A percentile compares a stretch with the other conserved stretches of the same genome.
phyloP scores from a whole-genome alignment of 2,797 vertebrate genomes.

The Hydrocynus forskahlii region DNA sequence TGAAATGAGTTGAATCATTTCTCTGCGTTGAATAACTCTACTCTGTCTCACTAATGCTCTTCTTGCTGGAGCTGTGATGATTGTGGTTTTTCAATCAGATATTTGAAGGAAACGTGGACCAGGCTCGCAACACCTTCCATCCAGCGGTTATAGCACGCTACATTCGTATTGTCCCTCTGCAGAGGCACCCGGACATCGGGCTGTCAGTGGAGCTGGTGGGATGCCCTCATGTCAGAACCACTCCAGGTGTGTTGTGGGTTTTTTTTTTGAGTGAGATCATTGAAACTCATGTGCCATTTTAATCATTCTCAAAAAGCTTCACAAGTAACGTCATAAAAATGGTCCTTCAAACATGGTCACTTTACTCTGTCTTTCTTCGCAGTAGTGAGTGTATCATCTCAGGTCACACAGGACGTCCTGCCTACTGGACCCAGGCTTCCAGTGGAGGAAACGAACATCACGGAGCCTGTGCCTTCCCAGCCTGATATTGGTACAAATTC shows the following conservation, averaged over 20 bases:
- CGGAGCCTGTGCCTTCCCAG: slow-evolving; percentile 54
- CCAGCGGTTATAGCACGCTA: slow-evolving; percentile 80
- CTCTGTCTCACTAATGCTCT: too few species aligned
- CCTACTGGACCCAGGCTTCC: slow-evolving; percentile 31
- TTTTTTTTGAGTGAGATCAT: not conserved
- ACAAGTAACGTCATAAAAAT: not conserved
- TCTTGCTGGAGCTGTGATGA: not conserved
- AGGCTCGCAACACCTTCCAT: slow-evolving; percentile 80
- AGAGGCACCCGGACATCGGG: slow-evolving; percentile 79
- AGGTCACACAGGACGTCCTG: slow-evolving; percentile 30
- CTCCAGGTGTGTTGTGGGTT: slow-evolving; percentile 34
- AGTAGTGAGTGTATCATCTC: slow-evolving; percentile 33
- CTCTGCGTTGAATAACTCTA: not conserved
- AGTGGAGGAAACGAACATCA: not conserved
- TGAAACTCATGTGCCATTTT: not conserved
- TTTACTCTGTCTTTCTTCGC: not conserved
- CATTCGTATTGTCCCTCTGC: slow-evolving; percentile 77
- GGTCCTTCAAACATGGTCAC: not conserved
- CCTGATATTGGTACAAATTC: slow-evolving; percentile 55
- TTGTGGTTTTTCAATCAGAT: slow-evolving; percentile 65
- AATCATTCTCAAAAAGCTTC: not conserved
- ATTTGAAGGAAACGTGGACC: slow-evolving; percentile 81
- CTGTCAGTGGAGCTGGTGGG: slow-evolving; percentile 81
- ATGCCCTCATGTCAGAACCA: slow-evolving; percentile 63
- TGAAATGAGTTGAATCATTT: not conserved